Percentiles rank a stretch among this genome's conserved stretches.
Conservation (phyloP, 2,888 invertebrate genomes). For the Pterostichus niger region DNA sequence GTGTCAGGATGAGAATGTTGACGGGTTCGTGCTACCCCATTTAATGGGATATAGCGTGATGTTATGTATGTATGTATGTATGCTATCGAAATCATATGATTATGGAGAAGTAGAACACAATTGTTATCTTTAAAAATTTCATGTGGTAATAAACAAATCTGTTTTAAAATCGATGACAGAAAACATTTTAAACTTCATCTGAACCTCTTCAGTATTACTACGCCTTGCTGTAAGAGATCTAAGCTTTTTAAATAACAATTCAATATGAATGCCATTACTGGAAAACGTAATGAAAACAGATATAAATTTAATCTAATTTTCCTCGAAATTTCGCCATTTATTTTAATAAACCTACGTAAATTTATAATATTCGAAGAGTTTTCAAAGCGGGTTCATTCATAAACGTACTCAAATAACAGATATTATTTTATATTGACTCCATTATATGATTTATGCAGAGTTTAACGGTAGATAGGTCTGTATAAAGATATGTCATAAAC, state of each 20-base stretch:
- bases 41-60: too few relatives aligned
- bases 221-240: too few relatives aligned
- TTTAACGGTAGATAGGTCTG: not conserved
- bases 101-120: too few relatives aligned
- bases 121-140: too few relatives aligned
- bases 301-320: slow-evolving; percentile 10
- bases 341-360: too few relatives aligned
- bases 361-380: not conserved
- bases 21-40: too few relatives aligned
- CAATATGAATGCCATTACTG: slow-evolving; percentile 4
- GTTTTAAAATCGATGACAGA: not conserved
- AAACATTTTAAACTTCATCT: slow-evolving; percentile 11
- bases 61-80: too few relatives aligned
- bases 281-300: not conserved
- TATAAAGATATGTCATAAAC: slow-evolving; percentile 1
- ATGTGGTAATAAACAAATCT: too few relatives aligned
- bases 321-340: not conserved
- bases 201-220: not conserved
- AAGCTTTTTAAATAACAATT: not conserved
- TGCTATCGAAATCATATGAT: too few relatives aligned
- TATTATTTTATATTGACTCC: slow-evolving; percentile 6
- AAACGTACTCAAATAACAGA: not conserved
- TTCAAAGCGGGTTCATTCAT: not conserved
- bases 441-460: not conserved
- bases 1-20: too few relatives aligned